A percentile compares a stretch with the other conserved stretches of the same genome.
These are phyloP conservation scores for Gyrodactylus bullatarudis DNA, from an alignment of 1,140 invertebrate species.

Conservation along the genomic window DNA sequence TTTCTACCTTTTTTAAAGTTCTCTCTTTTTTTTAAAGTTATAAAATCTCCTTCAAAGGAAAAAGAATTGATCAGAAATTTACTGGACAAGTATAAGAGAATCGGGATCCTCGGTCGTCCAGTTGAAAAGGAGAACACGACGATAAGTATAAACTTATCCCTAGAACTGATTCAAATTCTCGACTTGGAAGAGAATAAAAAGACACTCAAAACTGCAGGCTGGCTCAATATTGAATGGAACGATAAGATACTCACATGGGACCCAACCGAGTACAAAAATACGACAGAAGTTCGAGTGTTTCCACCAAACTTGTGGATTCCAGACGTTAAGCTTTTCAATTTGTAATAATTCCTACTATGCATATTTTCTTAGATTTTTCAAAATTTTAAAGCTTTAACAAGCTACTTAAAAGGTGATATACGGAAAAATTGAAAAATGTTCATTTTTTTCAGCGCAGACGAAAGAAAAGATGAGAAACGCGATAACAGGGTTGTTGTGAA, in stretches of 20 bases:
- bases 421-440: not conserved
- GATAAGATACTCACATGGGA: conserved; percentile 31
- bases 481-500: conserved; percentile 28
- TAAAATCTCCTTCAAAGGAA: not conserved
- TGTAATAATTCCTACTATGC: conserved; percentile 10
- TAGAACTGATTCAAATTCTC: not conserved
- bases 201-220: not conserved
- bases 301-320: conserved; percentile 18
- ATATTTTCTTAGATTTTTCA: not conserved
- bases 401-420: too few relatives aligned
- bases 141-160: not conserved
- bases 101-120: conserved; percentile 3
- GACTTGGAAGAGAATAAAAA: conserved; percentile 6
- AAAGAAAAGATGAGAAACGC: conserved; percentile 18
- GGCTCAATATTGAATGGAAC: not conserved
- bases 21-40: not conserved
- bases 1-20: too few relatives aligned
- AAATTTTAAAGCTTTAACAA: too few relatives aligned
- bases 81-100: not conserved
- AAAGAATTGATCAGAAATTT: not conserved
- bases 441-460: conserved; percentile 9
- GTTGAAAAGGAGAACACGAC: not conserved
- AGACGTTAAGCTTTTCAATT: conserved; percentile 20
- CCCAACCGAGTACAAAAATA: conserved; percentile 57
- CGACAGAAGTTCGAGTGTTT: conserved; percentile 31